Base-by-base conservation (phyloP, 2,113 vertebrate genomes). In the Protobothrops mucrosquamatus region DNA sequence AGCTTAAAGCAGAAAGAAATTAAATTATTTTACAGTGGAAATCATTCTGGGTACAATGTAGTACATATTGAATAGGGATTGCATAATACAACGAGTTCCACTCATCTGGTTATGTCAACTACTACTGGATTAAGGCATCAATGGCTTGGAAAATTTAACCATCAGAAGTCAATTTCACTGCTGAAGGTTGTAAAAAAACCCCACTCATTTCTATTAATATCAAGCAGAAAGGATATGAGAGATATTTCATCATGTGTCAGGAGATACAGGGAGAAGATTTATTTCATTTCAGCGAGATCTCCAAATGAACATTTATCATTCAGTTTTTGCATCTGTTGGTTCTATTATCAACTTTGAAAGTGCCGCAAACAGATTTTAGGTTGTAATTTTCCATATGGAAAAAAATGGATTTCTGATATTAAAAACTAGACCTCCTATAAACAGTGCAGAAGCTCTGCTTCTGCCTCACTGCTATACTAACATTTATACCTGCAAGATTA, bases 121-220 rank as follows among this genome's bases (percentile, higher is more conserved):
- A 1, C 22, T 54, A 43, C 59, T 46, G 89, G 90, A 93, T 93
- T 93, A 91, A 0, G 0, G 29, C 88, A 90, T 24, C 26, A 86
- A 48, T 94, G n/a, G 9, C 61, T 92, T n/a, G 87, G 91, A 90
- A 93, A 95, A 92, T 92, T 88, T 87, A 91, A 34, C 14, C 15
- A 59, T 74, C 89, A 93, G 55, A 94, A 91, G 55, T 18, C 81
- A 91, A 92, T 88, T 29, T 87, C 54, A 93, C 39, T 2, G 93
- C 2, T 69, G 89, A 86, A 43, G n/a, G 6, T 54, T 88, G 64
- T 48, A 6, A 88, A 95, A 93, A 52, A 20, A 34, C 14, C 8
- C 20, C 46, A 34, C 39, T 90, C 91, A 39, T 87, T 94, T 39
- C 43, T 92, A 81, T 88, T 94, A 56, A 74, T 22, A 64, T 54